phyloP scores from a whole-genome alignment of 2,888 invertebrate genomes.

The Tricholauxania praeusta region DNA sequence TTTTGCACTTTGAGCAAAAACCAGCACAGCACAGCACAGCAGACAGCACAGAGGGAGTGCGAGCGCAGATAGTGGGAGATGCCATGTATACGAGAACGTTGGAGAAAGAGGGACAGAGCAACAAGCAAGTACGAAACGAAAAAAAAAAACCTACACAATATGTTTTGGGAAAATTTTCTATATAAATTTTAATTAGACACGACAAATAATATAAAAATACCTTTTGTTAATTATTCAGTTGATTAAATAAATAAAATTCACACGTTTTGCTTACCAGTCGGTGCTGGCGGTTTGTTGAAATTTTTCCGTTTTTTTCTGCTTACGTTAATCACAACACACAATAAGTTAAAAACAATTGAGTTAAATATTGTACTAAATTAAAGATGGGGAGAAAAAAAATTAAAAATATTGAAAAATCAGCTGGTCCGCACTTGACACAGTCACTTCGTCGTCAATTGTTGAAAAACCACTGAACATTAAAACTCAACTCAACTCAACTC shows the following conservation, averaged over 20 bases:
- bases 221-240: conserved; percentile 5
- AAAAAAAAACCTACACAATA: too few species aligned
- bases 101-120: too few species aligned
- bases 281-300: not conserved
- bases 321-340: not conserved
- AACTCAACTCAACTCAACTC: conserved; percentile 14
- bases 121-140: too few species aligned
- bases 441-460: conserved; percentile 20
- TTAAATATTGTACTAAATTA: not conserved
- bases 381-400: not conserved
- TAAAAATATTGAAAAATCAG: conserved; percentile 15
- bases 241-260: not conserved
- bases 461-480: conserved; percentile 14
- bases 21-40: too few species aligned
- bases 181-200: too few species aligned
- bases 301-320: not conserved
- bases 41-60: too few species aligned
- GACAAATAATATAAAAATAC: not conserved
- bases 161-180: too few species aligned
- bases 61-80: too few species aligned
- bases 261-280: conserved; percentile 12
- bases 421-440: conserved; percentile 6
- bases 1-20: too few species aligned
- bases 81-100: too few species aligned
- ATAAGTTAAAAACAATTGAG: not conserved